Evolutionary conservation across 2,797 vertebrate species (phyloP).

Genomic region (Pseudochirops cupreus): DNA sequence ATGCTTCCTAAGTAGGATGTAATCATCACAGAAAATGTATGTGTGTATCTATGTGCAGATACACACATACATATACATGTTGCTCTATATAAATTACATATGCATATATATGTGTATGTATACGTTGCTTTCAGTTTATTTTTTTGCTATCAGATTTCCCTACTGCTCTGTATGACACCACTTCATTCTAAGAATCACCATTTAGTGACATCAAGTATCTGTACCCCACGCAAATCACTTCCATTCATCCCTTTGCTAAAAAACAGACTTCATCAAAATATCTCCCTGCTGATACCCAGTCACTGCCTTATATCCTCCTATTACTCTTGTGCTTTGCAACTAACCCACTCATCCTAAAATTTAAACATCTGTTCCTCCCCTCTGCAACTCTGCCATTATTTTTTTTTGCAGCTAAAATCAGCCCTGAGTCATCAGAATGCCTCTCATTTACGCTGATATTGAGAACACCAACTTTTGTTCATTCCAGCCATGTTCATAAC

Average conservation of each 20-base stretch:
- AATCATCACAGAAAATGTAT: not conserved
- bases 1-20: not conserved
- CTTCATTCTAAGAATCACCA: not conserved
- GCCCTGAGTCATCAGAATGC: constrained; percentile 75
- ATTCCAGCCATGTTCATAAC: constrained; percentile 64
- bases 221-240: not conserved
- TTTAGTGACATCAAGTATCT: not conserved
- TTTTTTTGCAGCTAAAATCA: constrained; percentile 72
- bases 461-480: constrained; percentile 68
- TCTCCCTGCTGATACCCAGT: constrained; percentile 60
- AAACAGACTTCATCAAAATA: constrained; percentile 28
- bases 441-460: constrained; percentile 63
- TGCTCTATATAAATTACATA: not conserved
- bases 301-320: constrained; percentile 44
- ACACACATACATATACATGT: not conserved
- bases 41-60: not conserved
- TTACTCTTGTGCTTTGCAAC: constrained; percentile 67
- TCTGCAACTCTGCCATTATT: constrained; percentile 60
- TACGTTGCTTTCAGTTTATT: not conserved
- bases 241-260: constrained; percentile 65
- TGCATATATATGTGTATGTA: not conserved
- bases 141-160: not conserved
- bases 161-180: not conserved
- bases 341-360: constrained; percentile 67
- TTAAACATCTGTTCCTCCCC: constrained; percentile 71